These are phyloP conservation scores for Corapipo altera DNA, from an alignment of 2,113 vertebrate species.

Conservation along the genomic window DNA sequence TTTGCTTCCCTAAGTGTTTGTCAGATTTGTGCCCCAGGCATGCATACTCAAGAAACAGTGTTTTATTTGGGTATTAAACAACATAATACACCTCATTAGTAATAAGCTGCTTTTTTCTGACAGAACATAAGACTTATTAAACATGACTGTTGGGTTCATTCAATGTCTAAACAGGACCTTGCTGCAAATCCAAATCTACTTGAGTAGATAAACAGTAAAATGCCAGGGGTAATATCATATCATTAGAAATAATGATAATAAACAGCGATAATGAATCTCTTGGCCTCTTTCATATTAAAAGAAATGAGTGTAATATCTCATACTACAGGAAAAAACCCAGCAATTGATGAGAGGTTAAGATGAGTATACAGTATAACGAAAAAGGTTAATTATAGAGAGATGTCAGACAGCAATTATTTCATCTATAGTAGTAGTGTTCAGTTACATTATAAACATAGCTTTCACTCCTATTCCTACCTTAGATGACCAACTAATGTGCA, in stretches of 20 bases:
- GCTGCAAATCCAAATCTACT: not conserved
- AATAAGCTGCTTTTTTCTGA: slow-evolving; percentile 39
- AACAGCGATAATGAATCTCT: slow-evolving; percentile 33
- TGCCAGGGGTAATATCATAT: not conserved
- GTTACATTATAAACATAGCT: not conserved
- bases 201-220: not conserved
- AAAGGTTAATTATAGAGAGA: not conserved
- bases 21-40: slow-evolving; percentile 52
- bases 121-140: slow-evolving; percentile 38
- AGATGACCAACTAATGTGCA: not conserved
- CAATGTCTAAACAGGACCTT: not conserved
- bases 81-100: slow-evolving; percentile 45
- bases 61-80: slow-evolving; percentile 43
- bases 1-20: slow-evolving; percentile 50
- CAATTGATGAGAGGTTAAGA: not conserved
- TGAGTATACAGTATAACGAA: not conserved
- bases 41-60: slow-evolving; percentile 42
- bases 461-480: not conserved
- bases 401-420: not conserved
- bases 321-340: not conserved
- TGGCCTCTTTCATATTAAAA: slow-evolving; percentile 23
- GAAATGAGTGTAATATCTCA: not conserved
- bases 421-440: not conserved
- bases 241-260: slow-evolving; percentile 44
- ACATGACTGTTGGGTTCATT: slow-evolving; percentile 13